Percentiles rank a stretch among this genome's conserved stretches.
Evolutionary conservation across 2,113 vertebrate species (phyloP).

Genomic region (Otis tarda): DNA sequence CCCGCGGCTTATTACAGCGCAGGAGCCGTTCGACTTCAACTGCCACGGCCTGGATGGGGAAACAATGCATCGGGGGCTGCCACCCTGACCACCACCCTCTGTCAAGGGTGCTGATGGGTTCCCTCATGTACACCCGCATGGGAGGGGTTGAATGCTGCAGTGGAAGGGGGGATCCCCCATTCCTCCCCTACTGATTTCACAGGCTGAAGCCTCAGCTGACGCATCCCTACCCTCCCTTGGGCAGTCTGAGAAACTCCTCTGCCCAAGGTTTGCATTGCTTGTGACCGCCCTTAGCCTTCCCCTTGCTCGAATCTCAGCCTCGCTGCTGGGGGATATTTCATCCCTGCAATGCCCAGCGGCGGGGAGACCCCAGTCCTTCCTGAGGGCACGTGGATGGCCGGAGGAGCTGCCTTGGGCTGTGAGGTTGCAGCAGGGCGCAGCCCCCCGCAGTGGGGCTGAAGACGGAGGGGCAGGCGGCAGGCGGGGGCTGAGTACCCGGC

Average conservation of each 20-base stretch:
- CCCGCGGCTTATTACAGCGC: constrained; percentile 49
- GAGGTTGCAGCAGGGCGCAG: accelerated
- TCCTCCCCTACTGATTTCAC: not conserved
- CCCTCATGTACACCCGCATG: accelerated
- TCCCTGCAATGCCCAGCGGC: accelerated
- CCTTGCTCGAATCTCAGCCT: not conserved
- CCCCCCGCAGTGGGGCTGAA: accelerated
- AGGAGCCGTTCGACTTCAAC: constrained; percentile 4
- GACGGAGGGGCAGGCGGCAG: not conserved
- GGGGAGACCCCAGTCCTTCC: not conserved
- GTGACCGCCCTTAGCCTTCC: accelerated
- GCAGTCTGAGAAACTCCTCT: not conserved
- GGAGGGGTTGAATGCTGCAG: not conserved
- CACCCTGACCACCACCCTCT: not conserved
- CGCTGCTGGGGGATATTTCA: accelerated
- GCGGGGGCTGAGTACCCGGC: not conserved
- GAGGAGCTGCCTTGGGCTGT: not conserved
- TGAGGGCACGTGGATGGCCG: accelerated
- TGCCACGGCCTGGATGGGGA: constrained; percentile 13
- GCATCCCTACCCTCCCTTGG: accelerated
- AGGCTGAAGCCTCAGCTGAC: not conserved
- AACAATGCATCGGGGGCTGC: not conserved
- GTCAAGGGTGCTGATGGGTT: accelerated
- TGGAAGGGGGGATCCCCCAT: not conserved
- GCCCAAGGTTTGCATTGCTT: not conserved